Evolutionary conservation across 2,113 vertebrate genomes (phyloP).

Genomic region (Pimephales promelas): DNA sequence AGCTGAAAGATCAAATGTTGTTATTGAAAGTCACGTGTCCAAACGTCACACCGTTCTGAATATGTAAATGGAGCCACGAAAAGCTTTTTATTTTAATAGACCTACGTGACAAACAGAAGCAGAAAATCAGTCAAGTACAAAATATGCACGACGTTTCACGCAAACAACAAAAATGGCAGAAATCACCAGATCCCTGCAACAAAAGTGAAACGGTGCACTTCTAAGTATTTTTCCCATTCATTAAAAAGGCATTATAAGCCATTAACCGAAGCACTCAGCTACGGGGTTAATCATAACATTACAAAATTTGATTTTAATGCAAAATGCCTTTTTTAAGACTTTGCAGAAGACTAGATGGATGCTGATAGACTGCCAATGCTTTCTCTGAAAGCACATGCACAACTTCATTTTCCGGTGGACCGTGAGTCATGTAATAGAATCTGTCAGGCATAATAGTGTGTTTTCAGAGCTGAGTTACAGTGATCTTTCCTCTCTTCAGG

Average conservation of each 20-base stretch:
- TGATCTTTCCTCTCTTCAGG: background rate
- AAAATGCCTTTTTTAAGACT: background rate
- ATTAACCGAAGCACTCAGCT: too few relatives aligned
- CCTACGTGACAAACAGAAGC: background rate
- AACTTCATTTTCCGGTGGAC: slow-evolving; percentile 15
- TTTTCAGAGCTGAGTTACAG: slow-evolving; percentile 4
- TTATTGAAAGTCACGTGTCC: background rate
- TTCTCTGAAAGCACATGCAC: background rate
- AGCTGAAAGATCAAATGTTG: background rate
- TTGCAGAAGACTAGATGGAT: background rate
- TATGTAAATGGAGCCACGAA: background rate
- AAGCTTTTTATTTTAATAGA: background rate
- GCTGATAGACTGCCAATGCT: slow-evolving; percentile 1
- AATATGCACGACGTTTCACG: background rate
- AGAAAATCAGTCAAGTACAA: background rate
- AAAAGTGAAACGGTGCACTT: too few relatives aligned
- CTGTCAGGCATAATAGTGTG: background rate
- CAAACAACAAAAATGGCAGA: too few relatives aligned
- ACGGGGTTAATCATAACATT: too few relatives aligned
- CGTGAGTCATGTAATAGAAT: slow-evolving; percentile 12
- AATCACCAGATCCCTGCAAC: too few relatives aligned
- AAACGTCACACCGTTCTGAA: background rate
- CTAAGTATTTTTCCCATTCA: too few relatives aligned
- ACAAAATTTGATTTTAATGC: too few relatives aligned
- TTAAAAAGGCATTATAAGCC: too few relatives aligned